These are phyloP conservation scores for Pholis gunnellus DNA, from an alignment of 2,113 vertebrate genomes.

Conservation along the genomic window DNA sequence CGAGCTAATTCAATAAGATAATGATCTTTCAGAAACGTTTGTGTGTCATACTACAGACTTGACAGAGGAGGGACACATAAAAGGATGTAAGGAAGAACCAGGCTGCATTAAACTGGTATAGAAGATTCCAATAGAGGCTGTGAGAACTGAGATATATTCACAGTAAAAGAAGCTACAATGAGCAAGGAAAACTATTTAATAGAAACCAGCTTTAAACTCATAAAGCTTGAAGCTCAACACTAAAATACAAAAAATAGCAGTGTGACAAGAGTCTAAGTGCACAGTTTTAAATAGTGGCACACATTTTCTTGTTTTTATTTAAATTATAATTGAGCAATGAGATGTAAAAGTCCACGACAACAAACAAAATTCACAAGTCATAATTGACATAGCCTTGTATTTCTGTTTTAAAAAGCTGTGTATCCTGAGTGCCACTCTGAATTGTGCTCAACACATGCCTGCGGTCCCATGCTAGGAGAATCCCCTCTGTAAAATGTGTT, in stretches of 20 bases:
- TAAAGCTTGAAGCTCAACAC: conserved; percentile 11
- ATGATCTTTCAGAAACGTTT: background rate
- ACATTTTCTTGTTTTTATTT: background rate
- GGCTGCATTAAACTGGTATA: background rate
- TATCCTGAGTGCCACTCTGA: background rate
- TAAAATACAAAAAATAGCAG: background rate
- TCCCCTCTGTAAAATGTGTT: conserved; percentile 34
- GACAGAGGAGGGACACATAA: background rate
- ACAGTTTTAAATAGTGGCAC: background rate
- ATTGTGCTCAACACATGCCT: conserved; percentile 11
- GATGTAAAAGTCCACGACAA: background rate
- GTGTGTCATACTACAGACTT: background rate
- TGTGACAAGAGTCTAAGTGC: background rate
- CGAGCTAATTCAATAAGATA: background rate
- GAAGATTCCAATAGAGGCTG: background rate
- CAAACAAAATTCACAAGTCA: background rate
- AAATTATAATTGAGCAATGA: background rate
- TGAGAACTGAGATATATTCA: background rate
- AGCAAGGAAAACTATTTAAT: conserved; percentile 2
- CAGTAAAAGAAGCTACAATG: background rate
- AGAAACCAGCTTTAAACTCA: conserved; percentile 12
- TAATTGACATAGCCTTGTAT: background rate
- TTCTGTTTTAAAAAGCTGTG: background rate
- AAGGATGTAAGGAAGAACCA: background rate
- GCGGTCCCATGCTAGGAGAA: conserved; percentile 8